Percentiles rank a stretch among this genome's conserved stretches.
phyloP scores from a whole-genome alignment of 2,888 invertebrate genomes.

The Cosmia pyralina region DNA sequence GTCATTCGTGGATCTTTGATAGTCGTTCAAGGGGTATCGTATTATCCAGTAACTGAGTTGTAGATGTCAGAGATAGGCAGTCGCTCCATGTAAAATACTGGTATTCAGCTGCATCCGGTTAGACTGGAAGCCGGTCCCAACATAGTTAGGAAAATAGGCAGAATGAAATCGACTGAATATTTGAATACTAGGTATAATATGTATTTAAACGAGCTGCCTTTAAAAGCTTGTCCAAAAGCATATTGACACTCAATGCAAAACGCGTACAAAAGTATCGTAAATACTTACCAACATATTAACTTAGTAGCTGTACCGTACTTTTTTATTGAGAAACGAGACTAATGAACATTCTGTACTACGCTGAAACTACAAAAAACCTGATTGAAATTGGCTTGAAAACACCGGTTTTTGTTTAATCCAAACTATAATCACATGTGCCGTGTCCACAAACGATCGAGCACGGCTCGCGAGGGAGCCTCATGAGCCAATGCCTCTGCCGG shows the following conservation, averaged over 20 bases:
- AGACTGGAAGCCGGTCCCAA: no score
- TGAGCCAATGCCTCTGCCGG: no score
- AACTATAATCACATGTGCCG: not conserved
- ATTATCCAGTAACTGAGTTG: no score
- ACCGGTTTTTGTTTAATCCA: not conserved
- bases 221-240: not conserved
- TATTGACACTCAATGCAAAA: not conserved
- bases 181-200: not conserved
- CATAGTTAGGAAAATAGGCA: no score
- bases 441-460: no score
- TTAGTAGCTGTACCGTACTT: not conserved
- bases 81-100: no score
- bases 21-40: no score
- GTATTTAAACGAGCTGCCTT: not conserved
- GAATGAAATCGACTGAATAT: not conserved
- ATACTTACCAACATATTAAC: no score
- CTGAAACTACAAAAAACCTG: not conserved
- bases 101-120: no score
- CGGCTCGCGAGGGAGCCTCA: no score
- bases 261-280: not conserved
- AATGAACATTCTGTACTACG: not conserved
- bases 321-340: not conserved
- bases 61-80: no score
- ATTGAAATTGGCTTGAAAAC: not conserved
- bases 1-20: no score